Conservation (phyloP, 35 echinoderm and acorn worm genomes). For the Apostichopus japonicus region DNA sequence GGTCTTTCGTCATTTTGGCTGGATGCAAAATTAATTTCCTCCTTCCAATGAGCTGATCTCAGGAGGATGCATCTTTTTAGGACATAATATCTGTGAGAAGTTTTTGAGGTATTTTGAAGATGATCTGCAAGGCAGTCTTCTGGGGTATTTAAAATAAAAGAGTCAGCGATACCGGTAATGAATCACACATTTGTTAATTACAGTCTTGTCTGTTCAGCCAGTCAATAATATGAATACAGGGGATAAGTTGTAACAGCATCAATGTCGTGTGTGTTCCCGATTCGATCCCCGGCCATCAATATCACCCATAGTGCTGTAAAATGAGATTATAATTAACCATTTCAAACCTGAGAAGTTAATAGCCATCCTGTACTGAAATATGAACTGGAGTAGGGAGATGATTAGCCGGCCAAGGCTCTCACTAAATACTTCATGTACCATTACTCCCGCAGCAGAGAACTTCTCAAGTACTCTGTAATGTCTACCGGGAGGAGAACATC, state of each 20-base stretch:
- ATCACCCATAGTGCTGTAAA: neutral
- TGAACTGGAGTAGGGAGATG: slow-evolving; percentile 20
- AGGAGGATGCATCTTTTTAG: too few species aligned
- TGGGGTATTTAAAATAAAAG: neutral
- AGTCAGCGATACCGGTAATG: neutral
- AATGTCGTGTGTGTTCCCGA: neutral
- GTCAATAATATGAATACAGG: neutral
- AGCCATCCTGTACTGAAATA: slow-evolving; percentile 25
- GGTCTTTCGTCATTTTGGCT: too few species aligned
- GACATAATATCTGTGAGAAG: too few species aligned
- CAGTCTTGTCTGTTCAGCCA: neutral
- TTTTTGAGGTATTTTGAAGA: too few species aligned
- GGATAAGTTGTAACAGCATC: neutral
- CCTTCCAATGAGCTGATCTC: too few species aligned
- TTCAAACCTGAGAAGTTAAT: slow-evolving; percentile 35
- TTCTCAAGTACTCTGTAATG: slow-evolving; percentile 4
- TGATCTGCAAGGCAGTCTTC: too few species aligned
- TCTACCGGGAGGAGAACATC: slow-evolving; percentile 12
- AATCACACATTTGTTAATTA: neutral
- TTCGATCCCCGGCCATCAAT: neutral
- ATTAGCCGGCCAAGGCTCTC: slow-evolving; percentile 25
- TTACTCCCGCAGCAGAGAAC: slow-evolving; percentile 19
- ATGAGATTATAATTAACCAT: slow-evolving; percentile 42
- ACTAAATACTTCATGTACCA: slow-evolving; percentile 12
- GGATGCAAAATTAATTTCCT: too few species aligned